These are phyloP conservation scores for Diachasma alloeum DNA, from an alignment of 1,140 invertebrate species.

Conservation along the genomic window DNA sequence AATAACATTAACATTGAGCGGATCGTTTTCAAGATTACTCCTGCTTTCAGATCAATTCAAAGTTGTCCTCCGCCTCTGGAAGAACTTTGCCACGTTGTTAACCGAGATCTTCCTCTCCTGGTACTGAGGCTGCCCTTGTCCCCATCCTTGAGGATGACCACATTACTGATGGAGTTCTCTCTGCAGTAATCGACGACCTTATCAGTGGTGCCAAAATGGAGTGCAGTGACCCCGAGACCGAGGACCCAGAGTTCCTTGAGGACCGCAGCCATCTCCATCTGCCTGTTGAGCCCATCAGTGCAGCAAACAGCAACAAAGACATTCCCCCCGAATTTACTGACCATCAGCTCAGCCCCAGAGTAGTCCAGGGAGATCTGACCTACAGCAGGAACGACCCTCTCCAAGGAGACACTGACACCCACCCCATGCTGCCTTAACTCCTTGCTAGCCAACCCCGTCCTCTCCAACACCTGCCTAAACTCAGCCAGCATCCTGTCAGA, in stretches of 20 bases:
- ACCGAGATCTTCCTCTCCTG: conserved; percentile 70
- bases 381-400: conserved; percentile 72
- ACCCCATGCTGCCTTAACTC: conserved; percentile 70
- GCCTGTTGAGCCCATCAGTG: conserved; percentile 66
- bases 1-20: conserved; percentile 54
- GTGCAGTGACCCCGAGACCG: conserved; percentile 65
- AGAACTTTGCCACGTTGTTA: conserved; percentile 69
- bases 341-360: neutral
- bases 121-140: conserved; percentile 73
- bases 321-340: conserved; percentile 64
- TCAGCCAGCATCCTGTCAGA: conserved; percentile 56
- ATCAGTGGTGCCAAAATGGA: conserved; percentile 68
- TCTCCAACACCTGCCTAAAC: conserved; percentile 56
- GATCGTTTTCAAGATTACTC: conserved; percentile 46
- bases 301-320: conserved; percentile 70
- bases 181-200: conserved; percentile 74
- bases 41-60: conserved; percentile 57
- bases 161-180: conserved; percentile 70
- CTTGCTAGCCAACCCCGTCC: conserved; percentile 51
- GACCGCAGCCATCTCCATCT: conserved; percentile 72
- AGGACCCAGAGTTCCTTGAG: conserved; percentile 69
- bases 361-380: conserved; percentile 47
- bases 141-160: conserved; percentile 74
- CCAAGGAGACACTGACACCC: conserved; percentile 79
- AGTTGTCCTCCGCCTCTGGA: conserved; percentile 61